phyloP scores from a whole-genome alignment of 2,888 invertebrate genomes.

The Mimas tiliae region DNA sequence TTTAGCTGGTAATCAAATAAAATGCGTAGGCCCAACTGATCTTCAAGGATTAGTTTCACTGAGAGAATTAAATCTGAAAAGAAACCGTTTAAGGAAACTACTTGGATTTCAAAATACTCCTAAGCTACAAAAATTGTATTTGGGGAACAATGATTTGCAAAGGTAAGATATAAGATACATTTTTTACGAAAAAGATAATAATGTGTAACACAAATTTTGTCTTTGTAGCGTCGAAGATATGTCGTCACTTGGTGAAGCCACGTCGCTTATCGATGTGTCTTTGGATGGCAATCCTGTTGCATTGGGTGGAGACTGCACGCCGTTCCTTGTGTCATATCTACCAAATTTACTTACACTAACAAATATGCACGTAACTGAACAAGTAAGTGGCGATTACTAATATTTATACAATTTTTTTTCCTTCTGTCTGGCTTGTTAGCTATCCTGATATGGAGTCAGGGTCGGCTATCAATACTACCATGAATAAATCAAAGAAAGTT shows the following conservation, averaged over 20 bases:
- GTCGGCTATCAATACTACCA: too few relatives aligned
- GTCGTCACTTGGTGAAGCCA: conserved; percentile 91
- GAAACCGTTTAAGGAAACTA: conserved; percentile 92
- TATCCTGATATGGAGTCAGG: too few relatives aligned
- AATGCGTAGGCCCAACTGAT: conserved; percentile 90
- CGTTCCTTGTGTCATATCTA: conserved; percentile 92
- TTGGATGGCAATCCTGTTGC: conserved; percentile 94
- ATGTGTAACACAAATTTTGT: not conserved
- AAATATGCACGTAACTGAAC: conserved; percentile 91
- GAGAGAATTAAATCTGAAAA: conserved; percentile 94
- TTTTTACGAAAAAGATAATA: not conserved
- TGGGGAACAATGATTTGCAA: conserved; percentile 92
- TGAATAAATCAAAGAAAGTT: too few relatives aligned
- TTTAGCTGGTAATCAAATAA: conserved; percentile 95
- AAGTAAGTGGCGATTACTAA: conserved; percentile 63
- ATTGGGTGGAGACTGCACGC: conserved; percentile 91
- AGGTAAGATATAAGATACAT: conserved; percentile 56
- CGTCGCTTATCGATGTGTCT: conserved; percentile 91
- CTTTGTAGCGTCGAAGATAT: conserved; percentile 92
- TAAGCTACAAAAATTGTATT: conserved; percentile 90
- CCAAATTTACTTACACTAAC: conserved; percentile 90
- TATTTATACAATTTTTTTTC: too few relatives aligned
- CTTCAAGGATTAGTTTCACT: conserved; percentile 91
- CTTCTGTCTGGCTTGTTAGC: too few relatives aligned
- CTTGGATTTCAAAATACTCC: conserved; percentile 92